A percentile compares a stretch with the other conserved stretches of the same genome.
Evolutionary conservation across 2,888 invertebrate genomes (phyloP).

Genomic region (Temnothorax ravouxi): DNA sequence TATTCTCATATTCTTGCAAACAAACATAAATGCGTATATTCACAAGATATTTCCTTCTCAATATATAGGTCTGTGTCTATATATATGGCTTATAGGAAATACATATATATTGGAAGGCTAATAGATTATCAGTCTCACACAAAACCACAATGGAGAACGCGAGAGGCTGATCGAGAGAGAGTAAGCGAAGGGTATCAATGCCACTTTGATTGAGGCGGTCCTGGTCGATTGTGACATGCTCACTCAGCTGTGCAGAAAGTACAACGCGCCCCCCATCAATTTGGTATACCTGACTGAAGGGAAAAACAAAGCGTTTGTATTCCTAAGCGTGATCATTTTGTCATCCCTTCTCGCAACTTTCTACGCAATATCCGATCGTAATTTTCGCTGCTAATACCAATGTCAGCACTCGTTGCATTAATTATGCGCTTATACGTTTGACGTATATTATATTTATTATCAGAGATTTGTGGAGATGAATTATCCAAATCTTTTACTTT

Average conservation of each 20-base stretch:
- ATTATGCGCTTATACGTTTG: background rate
- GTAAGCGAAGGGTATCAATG: constrained; percentile 83
- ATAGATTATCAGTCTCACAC: constrained; percentile 83
- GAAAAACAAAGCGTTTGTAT: constrained; percentile 68
- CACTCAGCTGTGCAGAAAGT: constrained; percentile 83
- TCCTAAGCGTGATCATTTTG: constrained; percentile 72
- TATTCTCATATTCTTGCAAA: background rate
- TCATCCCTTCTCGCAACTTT: constrained; percentile 63
- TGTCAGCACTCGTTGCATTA: background rate
- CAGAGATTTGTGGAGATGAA: background rate
- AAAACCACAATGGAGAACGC: constrained; percentile 77
- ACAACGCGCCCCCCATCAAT: constrained; percentile 78
- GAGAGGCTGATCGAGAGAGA: constrained; percentile 58
- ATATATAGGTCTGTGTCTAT: background rate
- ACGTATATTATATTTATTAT: background rate
- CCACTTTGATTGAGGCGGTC: constrained; percentile 85
- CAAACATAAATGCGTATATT: background rate
- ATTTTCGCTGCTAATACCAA: constrained; percentile 28
- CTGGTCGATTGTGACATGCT: constrained; percentile 85
- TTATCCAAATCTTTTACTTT: background rate
- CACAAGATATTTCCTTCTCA: constrained; percentile 1
- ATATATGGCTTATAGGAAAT: background rate
- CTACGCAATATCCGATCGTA: constrained; percentile 27
- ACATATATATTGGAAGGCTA: constrained; percentile 76
- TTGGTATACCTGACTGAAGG: constrained; percentile 74